phyloP scores from a whole-genome alignment of 2,113 vertebrate species.

The Pterocles burchelli region DNA sequence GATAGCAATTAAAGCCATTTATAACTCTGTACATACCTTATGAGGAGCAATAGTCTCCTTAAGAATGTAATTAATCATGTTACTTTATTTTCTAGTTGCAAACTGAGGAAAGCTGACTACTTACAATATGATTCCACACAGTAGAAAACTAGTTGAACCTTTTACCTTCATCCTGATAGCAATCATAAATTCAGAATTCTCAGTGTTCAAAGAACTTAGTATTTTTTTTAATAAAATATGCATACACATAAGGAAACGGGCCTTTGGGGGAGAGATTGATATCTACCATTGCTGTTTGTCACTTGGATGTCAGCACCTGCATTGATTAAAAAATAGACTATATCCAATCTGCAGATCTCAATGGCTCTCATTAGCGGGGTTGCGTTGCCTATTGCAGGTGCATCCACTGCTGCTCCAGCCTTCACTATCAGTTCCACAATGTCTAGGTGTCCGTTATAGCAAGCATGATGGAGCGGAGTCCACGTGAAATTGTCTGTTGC shows the following conservation, averaged over 20 bases:
- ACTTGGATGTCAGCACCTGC: conserved; percentile 80
- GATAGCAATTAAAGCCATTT: neutral
- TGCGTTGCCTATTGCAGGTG: conserved; percentile 76
- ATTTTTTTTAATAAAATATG: neutral
- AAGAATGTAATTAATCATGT: neutral
- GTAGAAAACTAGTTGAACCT: neutral
- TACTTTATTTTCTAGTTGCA: neutral
- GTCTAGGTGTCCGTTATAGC: conserved; percentile 85
- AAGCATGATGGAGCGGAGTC: conserved; percentile 95
- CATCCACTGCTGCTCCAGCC: conserved; percentile 81
- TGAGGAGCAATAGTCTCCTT: neutral
- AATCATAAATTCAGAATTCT: neutral
- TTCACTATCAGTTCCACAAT: conserved; percentile 83
- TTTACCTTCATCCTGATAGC: neutral
- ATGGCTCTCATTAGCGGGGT: conserved; percentile 93
- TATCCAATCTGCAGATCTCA: conserved; percentile 81
- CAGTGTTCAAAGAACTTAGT: neutral
- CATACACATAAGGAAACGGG: neutral
- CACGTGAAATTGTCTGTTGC: conserved; percentile 89
- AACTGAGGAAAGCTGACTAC: neutral
- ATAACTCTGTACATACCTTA: neutral
- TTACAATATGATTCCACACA: neutral
- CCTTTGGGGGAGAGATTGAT: neutral
- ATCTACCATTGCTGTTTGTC: conserved; percentile 85
- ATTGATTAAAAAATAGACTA: conserved; percentile 87